Percentiles rank a stretch among this genome's conserved stretches.
phyloP scores from a whole-genome alignment of 2,888 invertebrate species.

The Arenicola marina region DNA sequence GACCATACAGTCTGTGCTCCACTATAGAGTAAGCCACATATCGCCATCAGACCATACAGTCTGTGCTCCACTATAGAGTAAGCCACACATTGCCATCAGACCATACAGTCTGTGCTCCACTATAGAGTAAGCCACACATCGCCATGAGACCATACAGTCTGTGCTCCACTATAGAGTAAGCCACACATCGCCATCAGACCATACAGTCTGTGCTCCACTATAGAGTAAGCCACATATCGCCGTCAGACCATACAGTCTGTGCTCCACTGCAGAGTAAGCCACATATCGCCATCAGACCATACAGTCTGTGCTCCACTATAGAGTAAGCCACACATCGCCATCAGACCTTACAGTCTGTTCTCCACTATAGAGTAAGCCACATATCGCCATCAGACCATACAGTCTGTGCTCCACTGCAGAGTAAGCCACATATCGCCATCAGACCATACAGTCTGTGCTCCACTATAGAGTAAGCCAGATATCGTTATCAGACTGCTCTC shows the following conservation, averaged over 20 bases:
- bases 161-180: conserved; percentile 26
- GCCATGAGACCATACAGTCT: conserved; percentile 23
- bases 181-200: conserved; percentile 21
- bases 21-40: conserved; percentile 25
- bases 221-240: conserved; percentile 25
- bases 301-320: conserved; percentile 22
- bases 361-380: conserved; percentile 26
- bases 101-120: conserved; percentile 25
- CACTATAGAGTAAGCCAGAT: conserved; percentile 25
- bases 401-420: conserved; percentile 23
- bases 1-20: conserved; percentile 24
- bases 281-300: conserved; percentile 20
- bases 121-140: conserved; percentile 24
- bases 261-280: conserved; percentile 27
- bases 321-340: conserved; percentile 24
- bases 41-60: conserved; percentile 22
- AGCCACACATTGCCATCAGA: conserved; percentile 17
- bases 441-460: conserved; percentile 24
- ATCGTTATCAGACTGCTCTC: conserved; percentile 19
- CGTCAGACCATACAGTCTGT: conserved; percentile 22
- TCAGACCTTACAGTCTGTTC: conserved; percentile 25
- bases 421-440: conserved; percentile 23
- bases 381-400: conserved; percentile 22
- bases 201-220: conserved; percentile 20
- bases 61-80: conserved; percentile 27